Percentiles rank a stretch among this genome's conserved stretches.
These are phyloP conservation scores for Steinernema hermaphroditum DNA, from an alignment of 2,888 invertebrate genomes.

Conservation along the genomic window DNA sequence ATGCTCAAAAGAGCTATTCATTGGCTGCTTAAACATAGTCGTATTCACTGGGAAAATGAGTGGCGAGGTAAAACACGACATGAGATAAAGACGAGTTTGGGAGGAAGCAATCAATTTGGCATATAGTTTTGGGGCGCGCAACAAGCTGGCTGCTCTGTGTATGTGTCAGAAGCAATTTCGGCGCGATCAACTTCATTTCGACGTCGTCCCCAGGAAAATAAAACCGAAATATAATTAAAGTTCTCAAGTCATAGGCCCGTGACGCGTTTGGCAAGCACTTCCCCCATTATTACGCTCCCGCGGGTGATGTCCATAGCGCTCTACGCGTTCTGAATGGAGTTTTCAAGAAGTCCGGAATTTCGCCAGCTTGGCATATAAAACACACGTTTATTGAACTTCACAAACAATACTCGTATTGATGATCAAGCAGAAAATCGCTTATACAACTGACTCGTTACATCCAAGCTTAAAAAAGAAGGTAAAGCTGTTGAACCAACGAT, in stretches of 20 bases:
- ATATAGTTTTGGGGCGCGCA: constrained; percentile 28
- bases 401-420: not conserved
- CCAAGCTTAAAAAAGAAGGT: no score
- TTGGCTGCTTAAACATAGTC: not conserved
- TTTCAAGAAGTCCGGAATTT: no score
- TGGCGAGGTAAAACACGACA: not conserved
- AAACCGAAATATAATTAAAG: constrained; percentile 31
- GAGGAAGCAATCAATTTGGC: constrained; percentile 28
- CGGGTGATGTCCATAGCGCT: not conserved
- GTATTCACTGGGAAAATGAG: not conserved
- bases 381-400: not conserved
- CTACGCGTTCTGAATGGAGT: not conserved
- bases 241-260: not conserved
- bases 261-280: not conserved
- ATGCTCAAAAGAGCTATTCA: not conserved
- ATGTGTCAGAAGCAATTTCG: constrained; percentile 30
- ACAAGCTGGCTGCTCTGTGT: constrained; percentile 15
- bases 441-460: not conserved
- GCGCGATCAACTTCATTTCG: constrained; percentile 27
- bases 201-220: constrained; percentile 2
- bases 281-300: not conserved
- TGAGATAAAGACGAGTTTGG: constrained; percentile 24
- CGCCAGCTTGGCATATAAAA: not conserved
- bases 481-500: no score
- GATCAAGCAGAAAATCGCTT: not conserved